phyloP scores from a whole-genome alignment of 2,797 vertebrate genomes.

The Paratrypauchen microcephalus region DNA sequence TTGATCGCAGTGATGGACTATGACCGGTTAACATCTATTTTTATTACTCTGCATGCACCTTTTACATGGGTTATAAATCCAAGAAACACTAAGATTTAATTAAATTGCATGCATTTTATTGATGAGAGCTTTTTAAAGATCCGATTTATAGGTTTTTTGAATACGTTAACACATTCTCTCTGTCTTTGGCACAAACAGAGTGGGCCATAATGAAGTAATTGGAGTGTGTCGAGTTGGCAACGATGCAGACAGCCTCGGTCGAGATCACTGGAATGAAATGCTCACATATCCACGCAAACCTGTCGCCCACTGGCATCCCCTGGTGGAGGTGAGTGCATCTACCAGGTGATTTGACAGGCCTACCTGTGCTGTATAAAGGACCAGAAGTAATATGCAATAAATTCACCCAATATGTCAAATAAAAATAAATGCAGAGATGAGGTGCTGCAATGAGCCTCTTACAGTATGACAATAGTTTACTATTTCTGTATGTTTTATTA shows the following conservation, averaged over 20 bases:
- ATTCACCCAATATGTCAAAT: background rate
- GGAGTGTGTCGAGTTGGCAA: conserved; percentile 97
- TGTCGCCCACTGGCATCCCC: conserved; percentile 97
- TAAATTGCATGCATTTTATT: conserved; percentile 4
- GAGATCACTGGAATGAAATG: conserved; percentile 99
- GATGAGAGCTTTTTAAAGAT: conserved; percentile 4
- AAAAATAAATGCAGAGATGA: conserved; percentile 6
- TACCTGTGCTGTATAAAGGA: background rate
- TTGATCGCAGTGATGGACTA: conserved; percentile 99
- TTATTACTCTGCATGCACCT: conserved; percentile 7
- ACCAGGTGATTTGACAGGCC: conserved; percentile 22
- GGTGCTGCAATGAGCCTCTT: conserved; percentile 1
- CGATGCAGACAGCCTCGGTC: conserved; percentile 89
- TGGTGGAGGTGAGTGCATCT: conserved; percentile 88
- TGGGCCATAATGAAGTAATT: conserved; percentile 99
- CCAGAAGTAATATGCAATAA: background rate
- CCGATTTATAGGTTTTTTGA: conserved; percentile 21
- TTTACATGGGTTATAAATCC: conserved; percentile 9
- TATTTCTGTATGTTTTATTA: no score
- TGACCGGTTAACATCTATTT: conserved; percentile 87
- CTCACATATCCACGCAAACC: conserved; percentile 95
- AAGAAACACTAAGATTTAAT: conserved; percentile 2
- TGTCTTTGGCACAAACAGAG: conserved; percentile 82
- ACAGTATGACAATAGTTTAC: conserved; percentile 2
- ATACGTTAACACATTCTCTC: conserved; percentile 28